A percentile compares a stretch with the other conserved stretches of the same genome.
These are phyloP conservation scores for Drymonia ruficornis DNA, from an alignment of 2,888 invertebrate genomes.

Conservation along the genomic window DNA sequence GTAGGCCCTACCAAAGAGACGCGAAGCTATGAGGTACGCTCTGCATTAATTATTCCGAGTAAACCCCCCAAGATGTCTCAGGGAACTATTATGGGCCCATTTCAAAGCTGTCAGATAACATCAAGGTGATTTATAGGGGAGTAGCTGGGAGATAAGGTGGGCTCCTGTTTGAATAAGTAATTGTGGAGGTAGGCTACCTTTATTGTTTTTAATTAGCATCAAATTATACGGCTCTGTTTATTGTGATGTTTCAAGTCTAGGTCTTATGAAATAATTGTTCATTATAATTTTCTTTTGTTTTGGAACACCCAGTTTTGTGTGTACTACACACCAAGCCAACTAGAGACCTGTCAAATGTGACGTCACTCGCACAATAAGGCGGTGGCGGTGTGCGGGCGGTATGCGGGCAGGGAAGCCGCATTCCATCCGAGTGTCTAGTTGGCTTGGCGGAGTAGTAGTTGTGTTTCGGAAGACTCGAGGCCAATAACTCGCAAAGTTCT, in stretches of 20 bases:
- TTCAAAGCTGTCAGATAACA: constrained; percentile 47
- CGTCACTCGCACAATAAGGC: too few species aligned
- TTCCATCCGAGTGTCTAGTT: too few species aligned
- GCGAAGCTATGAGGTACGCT: constrained; percentile 29
- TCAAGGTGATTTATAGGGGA: constrained; percentile 41
- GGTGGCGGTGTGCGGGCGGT: too few species aligned
- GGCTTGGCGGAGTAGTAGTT: too few species aligned
- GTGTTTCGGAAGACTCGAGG: too few species aligned
- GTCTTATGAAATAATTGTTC: not conserved
- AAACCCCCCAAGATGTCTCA: constrained; percentile 36
- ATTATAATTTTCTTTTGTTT: too few species aligned
- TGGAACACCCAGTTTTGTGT: too few species aligned
- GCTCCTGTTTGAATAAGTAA: constrained; percentile 39
- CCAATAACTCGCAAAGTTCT: too few species aligned
- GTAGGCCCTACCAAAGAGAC: constrained; percentile 17
- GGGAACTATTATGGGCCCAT: constrained; percentile 42
- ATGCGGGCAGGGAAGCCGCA: too few species aligned
- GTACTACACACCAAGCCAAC: too few species aligned
- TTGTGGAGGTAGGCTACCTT: constrained; percentile 19
- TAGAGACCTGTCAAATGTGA: too few species aligned
- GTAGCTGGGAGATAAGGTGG: constrained; percentile 36
- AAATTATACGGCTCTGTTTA: constrained; percentile 3
- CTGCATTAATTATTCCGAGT: constrained; percentile 44
- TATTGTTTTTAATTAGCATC: constrained; percentile 1
- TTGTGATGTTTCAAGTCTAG: not conserved